Percentiles rank a stretch among this genome's conserved stretches.
phyloP scores from a whole-genome alignment of 1,140 invertebrate genomes.

The Archegozetes longisetosus region DNA sequence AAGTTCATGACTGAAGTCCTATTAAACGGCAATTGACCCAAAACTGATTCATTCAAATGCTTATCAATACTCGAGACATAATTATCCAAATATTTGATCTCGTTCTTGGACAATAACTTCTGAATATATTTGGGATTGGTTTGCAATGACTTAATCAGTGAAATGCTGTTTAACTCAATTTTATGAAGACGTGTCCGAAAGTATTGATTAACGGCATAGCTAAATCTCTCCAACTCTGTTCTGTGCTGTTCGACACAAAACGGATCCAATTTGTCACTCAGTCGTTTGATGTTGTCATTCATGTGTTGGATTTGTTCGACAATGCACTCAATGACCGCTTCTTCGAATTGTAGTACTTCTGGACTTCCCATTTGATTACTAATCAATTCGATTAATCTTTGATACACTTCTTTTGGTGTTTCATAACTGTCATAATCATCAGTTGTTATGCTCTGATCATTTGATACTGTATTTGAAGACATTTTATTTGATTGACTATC shows the following conservation, averaged over 20 bases:
- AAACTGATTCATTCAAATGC: constrained; percentile 8
- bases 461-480: neutral
- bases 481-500: too few species aligned
- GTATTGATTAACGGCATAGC: constrained; percentile 16
- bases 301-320: constrained; percentile 18
- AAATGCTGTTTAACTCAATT: constrained; percentile 13
- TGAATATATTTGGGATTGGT: constrained; percentile 5
- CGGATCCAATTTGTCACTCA: constrained; percentile 3
- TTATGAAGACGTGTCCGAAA: constrained; percentile 12
- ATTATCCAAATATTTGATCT: constrained; percentile 18
- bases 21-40: constrained; percentile 13
- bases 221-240: constrained; percentile 15
- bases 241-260: constrained; percentile 18
- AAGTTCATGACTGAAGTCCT: neutral
- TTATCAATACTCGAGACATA: constrained; percentile 14
- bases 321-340: constrained; percentile 14
- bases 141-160: constrained; percentile 14
- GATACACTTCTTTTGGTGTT: constrained; percentile 11
- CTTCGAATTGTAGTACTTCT: constrained; percentile 16
- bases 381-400: constrained; percentile 12
- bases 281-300: constrained; percentile 4
- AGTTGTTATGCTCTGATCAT: too few species aligned
- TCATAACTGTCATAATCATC: constrained; percentile 8
- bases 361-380: constrained; percentile 10
- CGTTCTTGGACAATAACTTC: constrained; percentile 11